These are phyloP conservation scores for Eristalis intricaria DNA, from an alignment of 2,888 invertebrate species.

Conservation along the genomic window DNA sequence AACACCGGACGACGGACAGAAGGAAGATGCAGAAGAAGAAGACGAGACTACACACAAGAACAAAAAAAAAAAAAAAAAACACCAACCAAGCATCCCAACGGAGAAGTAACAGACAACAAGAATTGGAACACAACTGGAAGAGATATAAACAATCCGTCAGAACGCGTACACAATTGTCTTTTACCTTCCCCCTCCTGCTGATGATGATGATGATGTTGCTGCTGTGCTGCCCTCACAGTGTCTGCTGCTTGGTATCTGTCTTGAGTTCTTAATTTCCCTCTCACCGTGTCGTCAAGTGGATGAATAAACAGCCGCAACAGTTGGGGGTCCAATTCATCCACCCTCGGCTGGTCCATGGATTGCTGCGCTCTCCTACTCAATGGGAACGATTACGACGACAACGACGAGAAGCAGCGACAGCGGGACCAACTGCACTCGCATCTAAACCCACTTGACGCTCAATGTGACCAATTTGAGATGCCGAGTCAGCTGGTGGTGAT, in stretches of 20 bases:
- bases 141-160: slow-evolving; percentile 62
- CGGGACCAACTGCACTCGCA: background rate
- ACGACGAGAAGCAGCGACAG: slow-evolving; percentile 14
- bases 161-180: slow-evolving; percentile 48
- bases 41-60: background rate
- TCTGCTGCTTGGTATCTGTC: slow-evolving; percentile 11
- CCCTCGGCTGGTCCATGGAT: slow-evolving; percentile 44
- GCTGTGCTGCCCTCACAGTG: background rate
- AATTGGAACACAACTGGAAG: slow-evolving; percentile 64
- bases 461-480: slow-evolving; percentile 25
- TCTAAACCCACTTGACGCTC: slow-evolving; percentile 37
- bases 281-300: slow-evolving; percentile 69
- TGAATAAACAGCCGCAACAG: slow-evolving; percentile 63
- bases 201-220: background rate
- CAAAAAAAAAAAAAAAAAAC: slow-evolving; percentile 22
- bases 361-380: slow-evolving; percentile 29
- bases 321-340: slow-evolving; percentile 69
- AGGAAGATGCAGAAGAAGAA: background rate
- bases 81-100: slow-evolving; percentile 12
- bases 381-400: slow-evolving; percentile 35
- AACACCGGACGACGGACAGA: slow-evolving; percentile 48
- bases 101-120: slow-evolving; percentile 59
- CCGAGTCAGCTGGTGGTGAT: slow-evolving; percentile 59
- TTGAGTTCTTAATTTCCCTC: slow-evolving; percentile 64
- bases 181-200: slow-evolving; percentile 14